phyloP scores from a whole-genome alignment of 2,797 vertebrate species.

The Iguana delicatissima region DNA sequence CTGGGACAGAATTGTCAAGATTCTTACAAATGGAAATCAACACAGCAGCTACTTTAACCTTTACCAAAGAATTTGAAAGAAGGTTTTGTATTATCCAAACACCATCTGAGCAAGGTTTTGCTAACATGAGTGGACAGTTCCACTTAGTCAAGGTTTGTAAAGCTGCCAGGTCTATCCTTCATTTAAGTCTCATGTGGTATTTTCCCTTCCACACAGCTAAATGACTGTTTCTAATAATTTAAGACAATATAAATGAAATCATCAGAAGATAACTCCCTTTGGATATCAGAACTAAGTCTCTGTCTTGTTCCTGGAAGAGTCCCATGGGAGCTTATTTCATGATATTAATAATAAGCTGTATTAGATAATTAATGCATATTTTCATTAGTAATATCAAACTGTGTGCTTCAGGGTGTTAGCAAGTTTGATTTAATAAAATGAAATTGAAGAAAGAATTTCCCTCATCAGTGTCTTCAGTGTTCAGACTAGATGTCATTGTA shows the following conservation, averaged over 20 bases:
- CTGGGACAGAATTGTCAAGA: background rate
- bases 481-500: conserved; percentile 17
- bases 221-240: conserved; percentile 25
- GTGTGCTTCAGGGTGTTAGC: conserved; percentile 53
- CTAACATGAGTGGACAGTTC: conserved; percentile 20
- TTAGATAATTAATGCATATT: conserved; percentile 55
- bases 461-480: conserved; percentile 50
- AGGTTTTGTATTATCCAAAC: conserved; percentile 45
- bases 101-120: conserved; percentile 23
- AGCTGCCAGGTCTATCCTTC: background rate
- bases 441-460: conserved; percentile 53
- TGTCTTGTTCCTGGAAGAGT: conserved; percentile 53
- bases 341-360: conserved; percentile 31
- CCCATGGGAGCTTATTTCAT: conserved; percentile 53
- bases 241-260: conserved; percentile 40
- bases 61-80: background rate
- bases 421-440: conserved; percentile 55
- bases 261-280: conserved; percentile 55
- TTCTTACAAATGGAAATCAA: conserved; percentile 31
- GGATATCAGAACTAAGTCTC: conserved; percentile 53
- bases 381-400: conserved; percentile 55
- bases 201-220: background rate
- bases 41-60: background rate
- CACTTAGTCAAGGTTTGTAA: background rate
- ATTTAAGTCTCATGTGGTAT: background rate